A percentile compares a stretch with the other conserved stretches of the same genome.
Conservation (phyloP, 1,140 invertebrate genomes). For the Ceratosolen solmsi region DNA sequence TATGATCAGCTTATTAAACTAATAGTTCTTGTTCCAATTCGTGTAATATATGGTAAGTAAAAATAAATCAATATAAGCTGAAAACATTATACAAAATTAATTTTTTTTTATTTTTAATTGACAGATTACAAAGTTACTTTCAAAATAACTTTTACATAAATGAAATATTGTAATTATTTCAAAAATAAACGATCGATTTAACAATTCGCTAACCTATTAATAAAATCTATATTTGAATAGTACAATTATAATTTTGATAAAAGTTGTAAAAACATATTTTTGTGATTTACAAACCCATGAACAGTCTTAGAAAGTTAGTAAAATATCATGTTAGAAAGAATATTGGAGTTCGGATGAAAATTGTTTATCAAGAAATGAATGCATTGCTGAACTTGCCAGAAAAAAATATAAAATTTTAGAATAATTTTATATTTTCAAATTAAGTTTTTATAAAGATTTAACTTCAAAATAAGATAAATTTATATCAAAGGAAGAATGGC, state of each 20-base stretch:
- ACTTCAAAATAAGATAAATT: neutral
- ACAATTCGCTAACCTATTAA: too few relatives aligned
- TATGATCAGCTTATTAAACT: neutral
- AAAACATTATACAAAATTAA: constrained; percentile 18
- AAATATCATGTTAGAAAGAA: constrained; percentile 39
- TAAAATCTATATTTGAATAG: neutral
- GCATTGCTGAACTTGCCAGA: constrained; percentile 25
- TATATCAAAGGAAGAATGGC: constrained; percentile 74
- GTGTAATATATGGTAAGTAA: neutral
- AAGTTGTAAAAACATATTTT: neutral
- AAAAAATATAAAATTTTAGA: constrained; percentile 13
- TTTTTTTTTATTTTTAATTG: neutral
- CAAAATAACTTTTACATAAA: neutral
- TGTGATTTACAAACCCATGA: constrained; percentile 11
- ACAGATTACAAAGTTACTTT: constrained; percentile 13
- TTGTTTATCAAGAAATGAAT: constrained; percentile 39
- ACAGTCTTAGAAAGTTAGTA: constrained; percentile 11
- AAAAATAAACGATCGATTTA: too few relatives aligned
- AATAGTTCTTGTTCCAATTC: neutral
- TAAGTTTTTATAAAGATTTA: constrained; percentile 7
- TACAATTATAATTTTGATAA: neutral
- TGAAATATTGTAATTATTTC: too few relatives aligned
- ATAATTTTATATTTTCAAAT: neutral
- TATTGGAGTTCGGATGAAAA: constrained; percentile 31
- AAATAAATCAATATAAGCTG: neutral